Evolutionary conservation across 2,888 invertebrate species (phyloP).

Genomic region (Colletes collaris): DNA sequence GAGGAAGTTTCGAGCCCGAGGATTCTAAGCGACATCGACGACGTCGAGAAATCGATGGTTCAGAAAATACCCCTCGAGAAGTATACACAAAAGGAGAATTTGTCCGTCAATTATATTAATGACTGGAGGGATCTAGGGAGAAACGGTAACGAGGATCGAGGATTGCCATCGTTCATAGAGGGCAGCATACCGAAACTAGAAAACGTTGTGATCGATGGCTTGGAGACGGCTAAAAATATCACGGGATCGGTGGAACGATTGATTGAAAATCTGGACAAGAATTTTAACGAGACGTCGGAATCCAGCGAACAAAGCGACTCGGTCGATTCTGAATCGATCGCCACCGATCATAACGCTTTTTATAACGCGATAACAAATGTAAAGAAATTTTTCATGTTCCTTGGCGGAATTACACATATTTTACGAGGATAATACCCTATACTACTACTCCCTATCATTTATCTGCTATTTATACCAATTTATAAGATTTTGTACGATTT

Average conservation of each 20-base stretch:
- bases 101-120: constrained; percentile 19
- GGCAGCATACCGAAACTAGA: constrained; percentile 69
- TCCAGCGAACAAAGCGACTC: constrained; percentile 6
- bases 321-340: neutral
- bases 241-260: constrained; percentile 71
- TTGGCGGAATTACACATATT: constrained; percentile 59
- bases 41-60: constrained; percentile 34
- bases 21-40: constrained; percentile 12
- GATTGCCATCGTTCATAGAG: constrained; percentile 65
- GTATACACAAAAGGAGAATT: constrained; percentile 7
- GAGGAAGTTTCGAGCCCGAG: neutral
- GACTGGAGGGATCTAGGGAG: neutral
- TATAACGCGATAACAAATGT: constrained; percentile 61
- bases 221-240: constrained; percentile 69
- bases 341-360: constrained; percentile 55
- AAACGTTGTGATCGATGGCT: constrained; percentile 64
- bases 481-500: too few relatives aligned
- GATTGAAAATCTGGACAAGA: constrained; percentile 68
- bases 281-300: constrained; percentile 52
- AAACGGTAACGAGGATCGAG: constrained; percentile 28
- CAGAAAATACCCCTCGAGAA: constrained; percentile 30
- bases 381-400: constrained; percentile 72
- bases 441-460: neutral
- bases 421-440: constrained; percentile 29
- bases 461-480: too few relatives aligned